Evolutionary conservation across 2,888 invertebrate genomes (phyloP), one percentile per base, ranked within the genome.

Genomic region (Aspidiotus destructor): DNA sequence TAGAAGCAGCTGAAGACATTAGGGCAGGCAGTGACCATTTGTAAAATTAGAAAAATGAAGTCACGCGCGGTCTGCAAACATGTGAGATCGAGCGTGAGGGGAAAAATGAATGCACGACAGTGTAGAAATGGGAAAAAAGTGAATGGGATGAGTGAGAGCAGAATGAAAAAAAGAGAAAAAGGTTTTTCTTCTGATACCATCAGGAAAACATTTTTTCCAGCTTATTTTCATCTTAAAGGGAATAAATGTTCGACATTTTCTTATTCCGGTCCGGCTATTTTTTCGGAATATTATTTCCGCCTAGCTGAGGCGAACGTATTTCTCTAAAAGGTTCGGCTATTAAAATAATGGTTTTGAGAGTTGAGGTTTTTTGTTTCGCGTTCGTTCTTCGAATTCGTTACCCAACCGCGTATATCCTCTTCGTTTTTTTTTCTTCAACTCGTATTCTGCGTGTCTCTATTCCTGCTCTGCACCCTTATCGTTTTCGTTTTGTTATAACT

Each of bases 211-310:
- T 58, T 58, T 58, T 58, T 58, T 28, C 58, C 40, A 58, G 28
- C 58, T 7, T 5, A 58, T 58, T 58, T 58, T 40, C 58, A 58
- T 58, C 40, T 58, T 28, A 58, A 17, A 28, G 28, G 28, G 13
- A 58, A 58, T 58, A 40, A 7, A 6, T 58, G 58, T 58, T 58
- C 58, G 58, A 28, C 58, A 6, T 58, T 58, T 58, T 58, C 58
- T 17, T 58, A 58, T 58, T 58, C 58, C 58, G 58, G 58, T 58
- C 28, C 58, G 58, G 58, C 58, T 28, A 58, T 58, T 58, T 58
- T 58, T 40, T 58, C 40, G 28, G 40, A 40, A 58, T 58, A 17
- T 58, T 58, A 58, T 58, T 58, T 58, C 58, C 58, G 58, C 58
- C 16, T 40, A 58, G 40, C 58, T 58, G 58, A 17, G 13, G 58